A percentile compares a stretch with the other conserved stretches of the same genome.
These are phyloP conservation scores for Acanthurus lineatus DNA, from an alignment of 2,797 vertebrate genomes.

Conservation along the genomic window DNA sequence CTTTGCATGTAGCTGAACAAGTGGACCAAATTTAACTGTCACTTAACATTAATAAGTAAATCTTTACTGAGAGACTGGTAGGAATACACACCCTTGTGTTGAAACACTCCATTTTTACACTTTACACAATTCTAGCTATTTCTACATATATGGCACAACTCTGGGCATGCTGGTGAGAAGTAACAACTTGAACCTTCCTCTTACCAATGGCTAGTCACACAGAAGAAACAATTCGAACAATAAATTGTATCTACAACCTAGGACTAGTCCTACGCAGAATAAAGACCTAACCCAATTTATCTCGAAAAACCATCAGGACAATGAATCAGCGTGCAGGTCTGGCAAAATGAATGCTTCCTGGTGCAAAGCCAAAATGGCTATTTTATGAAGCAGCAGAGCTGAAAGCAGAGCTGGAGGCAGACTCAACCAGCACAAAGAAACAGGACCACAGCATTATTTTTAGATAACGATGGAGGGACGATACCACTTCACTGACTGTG, in stretches of 20 bases:
- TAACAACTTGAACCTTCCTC: neutral
- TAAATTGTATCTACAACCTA: conserved; percentile 13
- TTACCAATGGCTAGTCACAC: neutral
- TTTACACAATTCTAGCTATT: neutral
- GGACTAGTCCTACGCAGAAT: neutral
- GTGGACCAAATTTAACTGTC: conserved; percentile 16
- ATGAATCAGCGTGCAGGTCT: conserved; percentile 55
- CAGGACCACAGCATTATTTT: conserved; percentile 55
- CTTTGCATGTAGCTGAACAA: neutral
- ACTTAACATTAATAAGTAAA: neutral
- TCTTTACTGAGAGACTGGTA: neutral
- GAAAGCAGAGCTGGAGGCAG: conserved; percentile 31
- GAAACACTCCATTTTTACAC: neutral
- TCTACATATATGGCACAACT: neutral
- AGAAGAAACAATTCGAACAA: conserved; percentile 15
- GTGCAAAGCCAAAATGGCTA: conserved; percentile 56
- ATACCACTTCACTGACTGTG: conserved; percentile 26
- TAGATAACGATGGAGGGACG: conserved; percentile 37
- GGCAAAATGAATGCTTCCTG: conserved; percentile 56
- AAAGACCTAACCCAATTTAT: conserved; percentile 34
- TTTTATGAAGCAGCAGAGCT: conserved; percentile 51
- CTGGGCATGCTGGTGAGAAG: neutral
- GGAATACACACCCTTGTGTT: neutral
- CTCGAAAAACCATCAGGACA: conserved; percentile 52
- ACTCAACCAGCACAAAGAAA: conserved; percentile 41